These are phyloP conservation scores for Kryptolebias marmoratus DNA, from an alignment of 2,113 vertebrate species.

Conservation along the genomic window DNA sequence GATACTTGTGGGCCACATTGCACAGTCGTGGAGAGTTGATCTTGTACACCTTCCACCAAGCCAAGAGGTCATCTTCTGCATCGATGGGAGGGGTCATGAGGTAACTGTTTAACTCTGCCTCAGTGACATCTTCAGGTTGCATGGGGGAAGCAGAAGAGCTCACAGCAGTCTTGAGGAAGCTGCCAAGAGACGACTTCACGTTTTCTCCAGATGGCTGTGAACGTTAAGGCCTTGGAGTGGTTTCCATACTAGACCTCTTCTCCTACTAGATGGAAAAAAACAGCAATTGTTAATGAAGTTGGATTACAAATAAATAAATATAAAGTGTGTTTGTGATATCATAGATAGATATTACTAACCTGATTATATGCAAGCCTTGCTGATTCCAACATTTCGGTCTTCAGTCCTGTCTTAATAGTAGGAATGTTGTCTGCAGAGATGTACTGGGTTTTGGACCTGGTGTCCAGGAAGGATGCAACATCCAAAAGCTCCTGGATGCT, in stretches of 20 bases:
- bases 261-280: neutral
- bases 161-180: neutral
- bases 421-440: neutral
- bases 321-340: neutral
- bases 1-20: neutral
- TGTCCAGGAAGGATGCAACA: neutral
- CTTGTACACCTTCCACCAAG: neutral
- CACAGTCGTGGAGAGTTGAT: neutral
- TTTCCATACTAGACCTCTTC: neutral
- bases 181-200: neutral
- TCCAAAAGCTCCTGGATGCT: neutral
- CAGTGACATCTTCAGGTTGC: neutral
- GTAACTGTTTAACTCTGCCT: slow-evolving; percentile 3
- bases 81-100: neutral
- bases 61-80: neutral
- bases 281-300: neutral
- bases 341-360: neutral
- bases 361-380: neutral
- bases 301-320: neutral
- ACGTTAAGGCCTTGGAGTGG: neutral
- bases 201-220: neutral
- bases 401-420: neutral
- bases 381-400: neutral
- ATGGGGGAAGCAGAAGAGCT: neutral
- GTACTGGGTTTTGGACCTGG: neutral